phyloP scores from a whole-genome alignment of 2,797 vertebrate species.

The Astyanax mexicanus region DNA sequence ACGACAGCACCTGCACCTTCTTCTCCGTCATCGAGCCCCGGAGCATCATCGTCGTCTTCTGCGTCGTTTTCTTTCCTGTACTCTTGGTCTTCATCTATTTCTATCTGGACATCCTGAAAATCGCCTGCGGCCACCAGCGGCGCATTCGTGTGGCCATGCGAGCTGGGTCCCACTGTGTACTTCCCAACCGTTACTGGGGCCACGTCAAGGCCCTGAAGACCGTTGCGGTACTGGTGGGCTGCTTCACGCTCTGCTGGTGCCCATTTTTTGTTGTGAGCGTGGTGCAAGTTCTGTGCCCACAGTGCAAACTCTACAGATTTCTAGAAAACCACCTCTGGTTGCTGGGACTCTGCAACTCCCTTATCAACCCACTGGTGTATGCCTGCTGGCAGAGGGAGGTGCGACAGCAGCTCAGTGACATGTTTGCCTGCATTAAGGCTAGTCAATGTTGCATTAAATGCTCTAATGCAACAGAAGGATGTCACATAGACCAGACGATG shows the following conservation, averaged over 20 bases:
- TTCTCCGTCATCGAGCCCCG: constrained; percentile 81
- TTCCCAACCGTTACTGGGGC: constrained; percentile 59
- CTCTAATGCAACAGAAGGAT: constrained; percentile 7
- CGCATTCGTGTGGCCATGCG: constrained; percentile 80
- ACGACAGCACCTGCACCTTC: constrained; percentile 80
- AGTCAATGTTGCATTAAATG: constrained; percentile 47
- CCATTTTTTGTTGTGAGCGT: constrained; percentile 87
- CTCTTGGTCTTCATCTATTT: constrained; percentile 86
- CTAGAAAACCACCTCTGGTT: constrained; percentile 89
- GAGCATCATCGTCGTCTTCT: constrained; percentile 81
- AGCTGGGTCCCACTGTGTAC: constrained; percentile 39
- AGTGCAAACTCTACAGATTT: constrained; percentile 76
- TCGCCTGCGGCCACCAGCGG: constrained; percentile 83
- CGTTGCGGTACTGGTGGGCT: constrained; percentile 84
- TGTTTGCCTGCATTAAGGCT: constrained; percentile 72
- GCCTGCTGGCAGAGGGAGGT: constrained; percentile 90
- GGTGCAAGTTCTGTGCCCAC: constrained; percentile 79
- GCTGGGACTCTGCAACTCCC: constrained; percentile 86
- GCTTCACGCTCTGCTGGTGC: constrained; percentile 88
- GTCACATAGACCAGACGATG: constrained; percentile 8
- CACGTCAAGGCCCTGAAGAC: constrained; percentile 88
- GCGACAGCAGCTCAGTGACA: constrained; percentile 78
- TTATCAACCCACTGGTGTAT: constrained; percentile 91
- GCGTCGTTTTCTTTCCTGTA: constrained; percentile 83
- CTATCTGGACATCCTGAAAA: constrained; percentile 92